These are phyloP conservation scores for Mustelus asterias DNA, from an alignment of 2,113 vertebrate genomes.

Conservation along the genomic window DNA sequence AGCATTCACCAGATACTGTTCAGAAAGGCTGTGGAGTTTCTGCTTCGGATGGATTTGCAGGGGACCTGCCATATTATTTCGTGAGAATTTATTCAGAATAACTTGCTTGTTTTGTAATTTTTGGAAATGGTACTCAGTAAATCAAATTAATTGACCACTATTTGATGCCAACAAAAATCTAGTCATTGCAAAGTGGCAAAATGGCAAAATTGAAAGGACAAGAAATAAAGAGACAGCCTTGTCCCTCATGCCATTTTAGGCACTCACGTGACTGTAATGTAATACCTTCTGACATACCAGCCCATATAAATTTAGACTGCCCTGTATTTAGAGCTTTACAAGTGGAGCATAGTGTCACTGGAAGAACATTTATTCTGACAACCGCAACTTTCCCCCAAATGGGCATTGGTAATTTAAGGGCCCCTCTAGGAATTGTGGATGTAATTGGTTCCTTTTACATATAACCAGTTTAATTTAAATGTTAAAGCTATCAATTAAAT, in stretches of 20 bases:
- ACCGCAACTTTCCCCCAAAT: conserved; percentile 28
- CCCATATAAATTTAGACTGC: conserved; percentile 31
- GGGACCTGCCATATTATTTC: not conserved
- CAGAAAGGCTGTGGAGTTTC: not conserved
- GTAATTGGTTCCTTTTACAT: not conserved
- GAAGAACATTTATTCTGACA: conserved; percentile 32
- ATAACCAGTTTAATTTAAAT: not conserved
- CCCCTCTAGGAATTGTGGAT: not conserved
- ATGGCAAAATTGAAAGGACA: not conserved
- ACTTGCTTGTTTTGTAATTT: not conserved
- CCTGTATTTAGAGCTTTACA: conserved; percentile 31
- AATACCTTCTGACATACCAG: conserved; percentile 25
- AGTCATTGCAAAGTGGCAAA: not conserved
- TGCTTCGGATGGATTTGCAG: not conserved
- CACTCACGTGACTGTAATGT: conserved; percentile 19
- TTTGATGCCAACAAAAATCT: not conserved
- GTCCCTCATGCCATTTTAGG: not conserved
- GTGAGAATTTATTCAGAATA: conserved; percentile 2
- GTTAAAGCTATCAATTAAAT: not conserved
- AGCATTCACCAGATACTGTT: not conserved
- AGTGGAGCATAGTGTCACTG: conserved; percentile 23
- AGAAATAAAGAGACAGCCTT: conserved; percentile 24
- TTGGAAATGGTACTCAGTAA: not conserved
- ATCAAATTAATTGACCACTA: not conserved
- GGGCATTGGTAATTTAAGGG: conserved; percentile 8